These are phyloP conservation scores for Discoglossus pictus DNA, from an alignment of 2,797 vertebrate genomes.

Conservation along the genomic window DNA sequence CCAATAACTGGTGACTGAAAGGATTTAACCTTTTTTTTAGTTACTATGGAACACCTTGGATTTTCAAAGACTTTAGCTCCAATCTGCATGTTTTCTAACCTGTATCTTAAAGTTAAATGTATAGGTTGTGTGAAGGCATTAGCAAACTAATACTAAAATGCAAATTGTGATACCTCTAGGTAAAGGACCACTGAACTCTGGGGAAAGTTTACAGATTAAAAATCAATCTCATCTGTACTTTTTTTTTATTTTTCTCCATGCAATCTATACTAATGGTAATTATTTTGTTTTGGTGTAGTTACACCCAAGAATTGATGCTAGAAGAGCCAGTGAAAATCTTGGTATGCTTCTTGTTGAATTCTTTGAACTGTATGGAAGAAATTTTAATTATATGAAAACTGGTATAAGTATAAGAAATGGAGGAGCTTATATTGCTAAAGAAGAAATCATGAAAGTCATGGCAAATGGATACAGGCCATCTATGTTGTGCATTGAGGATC, in stretches of 20 bases:
- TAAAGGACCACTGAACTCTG: too few species aligned
- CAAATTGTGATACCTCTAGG: background rate
- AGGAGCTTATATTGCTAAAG: constrained; percentile 94
- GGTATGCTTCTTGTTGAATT: constrained; percentile 97
- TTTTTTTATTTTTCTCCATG: background rate
- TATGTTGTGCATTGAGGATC: constrained; percentile 97
- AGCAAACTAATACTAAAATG: too few species aligned
- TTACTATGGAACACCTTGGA: too few species aligned
- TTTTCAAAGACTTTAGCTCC: too few species aligned
- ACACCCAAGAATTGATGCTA: constrained; percentile 92
- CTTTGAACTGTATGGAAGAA: constrained; percentile 96
- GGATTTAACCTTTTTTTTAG: too few species aligned
- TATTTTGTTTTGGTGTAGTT: constrained; percentile 68
- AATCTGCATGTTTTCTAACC: too few species aligned
- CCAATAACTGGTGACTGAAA: too few species aligned
- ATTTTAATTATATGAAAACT: constrained; percentile 98
- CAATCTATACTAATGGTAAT: too few species aligned
- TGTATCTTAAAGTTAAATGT: too few species aligned
- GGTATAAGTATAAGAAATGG: constrained; percentile 95
- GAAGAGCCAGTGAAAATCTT: constrained; percentile 88
- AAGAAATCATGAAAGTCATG: constrained; percentile 96
- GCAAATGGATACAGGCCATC: constrained; percentile 91
- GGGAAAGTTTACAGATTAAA: too few species aligned
- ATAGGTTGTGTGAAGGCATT: too few species aligned
- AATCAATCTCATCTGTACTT: fast-evolving